These are phyloP conservation scores for Eolophus roseicapilla DNA, from an alignment of 2,113 vertebrate genomes.

Conservation along the genomic window DNA sequence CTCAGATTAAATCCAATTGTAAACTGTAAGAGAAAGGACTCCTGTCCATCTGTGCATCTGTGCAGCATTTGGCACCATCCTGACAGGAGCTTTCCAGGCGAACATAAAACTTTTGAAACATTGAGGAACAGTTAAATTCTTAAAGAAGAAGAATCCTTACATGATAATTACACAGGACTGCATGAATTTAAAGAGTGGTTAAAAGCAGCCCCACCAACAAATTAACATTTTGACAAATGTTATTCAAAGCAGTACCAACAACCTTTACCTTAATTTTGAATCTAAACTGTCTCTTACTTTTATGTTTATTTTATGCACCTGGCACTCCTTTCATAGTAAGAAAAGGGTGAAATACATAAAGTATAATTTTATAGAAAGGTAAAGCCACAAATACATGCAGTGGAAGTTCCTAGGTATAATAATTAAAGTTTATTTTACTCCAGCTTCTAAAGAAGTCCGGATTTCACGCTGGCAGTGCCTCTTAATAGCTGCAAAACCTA, in stretches of 20 bases:
- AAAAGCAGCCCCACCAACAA: not conserved
- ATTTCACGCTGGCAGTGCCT: not conserved
- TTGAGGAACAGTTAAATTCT: not conserved
- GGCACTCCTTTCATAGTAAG: not conserved
- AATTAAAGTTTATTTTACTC: not conserved
- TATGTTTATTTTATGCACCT: not conserved
- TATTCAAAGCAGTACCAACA: not conserved
- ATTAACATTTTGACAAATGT: not conserved
- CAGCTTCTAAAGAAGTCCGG: not conserved
- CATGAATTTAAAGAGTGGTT: not conserved
- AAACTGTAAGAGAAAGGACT: not conserved
- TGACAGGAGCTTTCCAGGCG: rapidly evolving
- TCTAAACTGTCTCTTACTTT: not conserved
- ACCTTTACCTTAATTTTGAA: not conserved
- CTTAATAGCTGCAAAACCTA: not conserved
- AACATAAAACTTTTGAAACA: not conserved
- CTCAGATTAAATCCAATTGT: not conserved
- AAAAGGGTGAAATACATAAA: not conserved
- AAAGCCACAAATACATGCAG: not conserved
- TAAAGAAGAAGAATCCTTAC: not conserved
- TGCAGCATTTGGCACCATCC: not conserved
- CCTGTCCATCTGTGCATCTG: not conserved
- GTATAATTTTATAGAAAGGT: not conserved
- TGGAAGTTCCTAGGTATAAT: not conserved
- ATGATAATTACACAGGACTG: not conserved